Percentiles rank a stretch among this genome's conserved stretches.
phyloP scores from a whole-genome alignment of 2,888 invertebrate species.

The Agriopis aurantiaria region DNA sequence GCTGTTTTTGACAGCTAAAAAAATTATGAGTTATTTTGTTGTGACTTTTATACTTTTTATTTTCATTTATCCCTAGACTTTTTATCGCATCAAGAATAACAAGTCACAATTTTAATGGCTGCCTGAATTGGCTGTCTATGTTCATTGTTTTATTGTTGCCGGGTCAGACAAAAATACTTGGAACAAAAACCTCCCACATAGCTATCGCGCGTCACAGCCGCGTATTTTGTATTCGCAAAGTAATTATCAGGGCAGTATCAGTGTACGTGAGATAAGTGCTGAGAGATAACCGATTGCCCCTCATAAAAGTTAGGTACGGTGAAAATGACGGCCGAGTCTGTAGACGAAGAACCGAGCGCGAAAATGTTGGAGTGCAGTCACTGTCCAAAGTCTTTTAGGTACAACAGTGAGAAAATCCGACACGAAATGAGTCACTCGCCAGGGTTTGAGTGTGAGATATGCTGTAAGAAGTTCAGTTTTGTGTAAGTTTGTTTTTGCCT shows the following conservation, averaged over 20 bases:
- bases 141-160: not conserved
- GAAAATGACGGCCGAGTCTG: constrained; percentile 29
- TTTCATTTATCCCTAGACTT: no score
- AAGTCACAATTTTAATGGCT: no score
- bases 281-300: constrained; percentile 9
- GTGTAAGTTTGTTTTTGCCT: constrained; percentile 64
- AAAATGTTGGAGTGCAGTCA: constrained; percentile 60
- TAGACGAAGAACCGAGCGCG: constrained; percentile 24
- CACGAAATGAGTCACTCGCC: constrained; percentile 77
- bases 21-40: not conserved
- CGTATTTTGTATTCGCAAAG: not conserved
- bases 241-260: constrained; percentile 14
- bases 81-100: no score
- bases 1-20: not conserved
- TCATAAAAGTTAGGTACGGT: constrained; percentile 6
- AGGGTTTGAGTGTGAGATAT: constrained; percentile 73
- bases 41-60: no score
- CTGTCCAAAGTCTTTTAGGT: constrained; percentile 74
- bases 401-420: constrained; percentile 75
- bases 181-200: not conserved
- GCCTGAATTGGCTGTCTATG: not conserved
- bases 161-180: not conserved
- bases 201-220: not conserved
- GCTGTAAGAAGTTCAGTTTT: constrained; percentile 80
- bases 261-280: constrained; percentile 26